Percentiles rank a stretch among this genome's conserved stretches.
phyloP scores from a whole-genome alignment of 2,797 vertebrate species.

The Acrossocheilus fasciatus region DNA sequence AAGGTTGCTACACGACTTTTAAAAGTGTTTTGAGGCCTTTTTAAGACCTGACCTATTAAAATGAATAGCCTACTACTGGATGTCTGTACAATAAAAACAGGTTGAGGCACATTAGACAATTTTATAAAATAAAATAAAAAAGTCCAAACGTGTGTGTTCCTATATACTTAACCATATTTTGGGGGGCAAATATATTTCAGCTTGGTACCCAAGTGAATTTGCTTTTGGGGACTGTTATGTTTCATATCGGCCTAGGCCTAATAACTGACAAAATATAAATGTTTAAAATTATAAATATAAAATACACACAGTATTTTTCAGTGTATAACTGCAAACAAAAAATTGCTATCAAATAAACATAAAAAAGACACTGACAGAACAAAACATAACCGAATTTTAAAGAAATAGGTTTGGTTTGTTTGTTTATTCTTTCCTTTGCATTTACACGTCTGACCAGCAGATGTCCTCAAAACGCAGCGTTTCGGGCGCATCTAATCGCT shows the following conservation, averaged over 20 bases:
- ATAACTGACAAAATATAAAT: not conserved
- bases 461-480: not conserved
- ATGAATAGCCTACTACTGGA: not conserved
- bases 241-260: too few species aligned
- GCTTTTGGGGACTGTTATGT: not conserved
- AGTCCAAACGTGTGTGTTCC: not conserved
- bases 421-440: not conserved
- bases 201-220: not conserved
- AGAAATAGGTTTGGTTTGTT: not conserved
- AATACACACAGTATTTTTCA: not conserved
- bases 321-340: not conserved
- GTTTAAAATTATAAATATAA: not conserved
- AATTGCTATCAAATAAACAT: not conserved
- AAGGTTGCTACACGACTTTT: not conserved
- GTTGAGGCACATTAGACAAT: not conserved
- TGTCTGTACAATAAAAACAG: not conserved
- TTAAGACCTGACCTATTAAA: not conserved
- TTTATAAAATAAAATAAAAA: not conserved
- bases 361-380: not conserved
- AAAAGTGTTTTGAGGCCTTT: not conserved
- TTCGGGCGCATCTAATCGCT: not conserved
- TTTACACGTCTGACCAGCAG: not conserved
- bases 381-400: not conserved
- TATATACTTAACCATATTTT: too few species aligned
- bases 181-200: too few species aligned